Base-by-base conservation (phyloP, 2,113 vertebrate genomes). In the Axis porcinus region DNA sequence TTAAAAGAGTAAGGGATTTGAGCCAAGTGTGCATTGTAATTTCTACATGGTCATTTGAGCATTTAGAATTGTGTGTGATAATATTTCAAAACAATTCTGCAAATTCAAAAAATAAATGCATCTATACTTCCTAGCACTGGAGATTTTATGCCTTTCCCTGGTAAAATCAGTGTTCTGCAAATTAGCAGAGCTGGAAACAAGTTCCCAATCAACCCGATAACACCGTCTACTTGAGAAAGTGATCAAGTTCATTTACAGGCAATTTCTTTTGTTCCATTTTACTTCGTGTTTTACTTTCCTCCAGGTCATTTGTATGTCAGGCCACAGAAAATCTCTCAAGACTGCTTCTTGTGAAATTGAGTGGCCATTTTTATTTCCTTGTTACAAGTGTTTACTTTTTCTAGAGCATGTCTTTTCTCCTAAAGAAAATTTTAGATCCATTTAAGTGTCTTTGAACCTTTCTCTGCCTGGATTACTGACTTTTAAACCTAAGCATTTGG, bases 341-440 rank as follows among this genome's bases (percentile, higher is more conserved):
- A 81, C 83, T 79, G 25, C 8, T 92, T 58, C n/a, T 54, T 92
- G 40, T 86, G 62, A 96, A 96, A 89, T 52, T 15, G 47, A 96
- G 85, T 86, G 9, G 2, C 15, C 47, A 36, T 6, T 92, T 98
- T 57, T 87, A 89, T 95, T 74, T 78, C 28, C 67, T 16, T 91
- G 79, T 95, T 96, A 58, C 2, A 87, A 84, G 57, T 87, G 40
- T 96, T 98, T 94, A 88, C 33, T 70, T 95, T 96, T 96, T 13
- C 27, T 23, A 76, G 15, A 96, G 45, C 25, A 79, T 2, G 14
- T 96, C 19, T 91, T 97, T 94, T 40, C 67, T 86, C 36, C 60
- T 86, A 92, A 93, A 86, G 70, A 96, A 95, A 96, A 87, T 50
- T 92, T 92, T 83, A 19, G 19, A 82, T 90, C 52, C 30, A 17